phyloP scores from a whole-genome alignment of 2,888 invertebrate genomes.

The Synanthedon andrenaeformis region DNA sequence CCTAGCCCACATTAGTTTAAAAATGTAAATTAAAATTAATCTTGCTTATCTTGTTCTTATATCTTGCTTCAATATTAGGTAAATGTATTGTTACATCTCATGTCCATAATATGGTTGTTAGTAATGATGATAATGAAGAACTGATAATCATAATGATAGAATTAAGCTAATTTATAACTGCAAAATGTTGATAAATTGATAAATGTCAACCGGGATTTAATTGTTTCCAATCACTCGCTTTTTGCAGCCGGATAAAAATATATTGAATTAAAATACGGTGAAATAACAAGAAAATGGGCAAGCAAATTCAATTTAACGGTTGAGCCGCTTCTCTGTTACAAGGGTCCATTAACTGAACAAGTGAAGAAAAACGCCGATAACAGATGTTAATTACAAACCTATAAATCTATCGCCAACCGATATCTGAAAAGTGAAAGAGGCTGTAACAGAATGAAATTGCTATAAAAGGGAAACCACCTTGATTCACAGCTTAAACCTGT shows the following conservation, averaged over 20 bases:
- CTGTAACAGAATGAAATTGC: constrained; percentile 24
- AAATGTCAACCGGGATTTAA: too few relatives aligned
- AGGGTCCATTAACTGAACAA: constrained; percentile 44
- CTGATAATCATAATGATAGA: too few relatives aligned
- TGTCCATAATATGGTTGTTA: too few relatives aligned
- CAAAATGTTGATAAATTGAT: too few relatives aligned
- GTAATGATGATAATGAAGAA: too few relatives aligned
- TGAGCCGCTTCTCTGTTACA: constrained; percentile 30
- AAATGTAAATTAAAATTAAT: too few relatives aligned
- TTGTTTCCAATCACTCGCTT: neutral
- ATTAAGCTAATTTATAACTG: too few relatives aligned
- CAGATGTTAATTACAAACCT: constrained; percentile 59
- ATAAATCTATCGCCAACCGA: constrained; percentile 37
- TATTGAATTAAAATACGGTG: neutral
- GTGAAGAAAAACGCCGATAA: constrained; percentile 55
- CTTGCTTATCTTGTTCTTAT: too few relatives aligned
- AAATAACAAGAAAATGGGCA: constrained; percentile 16
- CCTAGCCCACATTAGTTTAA: too few relatives aligned
- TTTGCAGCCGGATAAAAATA: neutral
- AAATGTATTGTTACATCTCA: too few relatives aligned
- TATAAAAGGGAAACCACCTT: neutral
- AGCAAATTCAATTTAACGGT: constrained; percentile 56
- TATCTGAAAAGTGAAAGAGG: constrained; percentile 15
- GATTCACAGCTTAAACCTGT: neutral
- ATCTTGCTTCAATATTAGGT: too few relatives aligned